Evolutionary conservation across 2,113 vertebrate genomes (phyloP).

Genomic region (Pao palembangensis): DNA sequence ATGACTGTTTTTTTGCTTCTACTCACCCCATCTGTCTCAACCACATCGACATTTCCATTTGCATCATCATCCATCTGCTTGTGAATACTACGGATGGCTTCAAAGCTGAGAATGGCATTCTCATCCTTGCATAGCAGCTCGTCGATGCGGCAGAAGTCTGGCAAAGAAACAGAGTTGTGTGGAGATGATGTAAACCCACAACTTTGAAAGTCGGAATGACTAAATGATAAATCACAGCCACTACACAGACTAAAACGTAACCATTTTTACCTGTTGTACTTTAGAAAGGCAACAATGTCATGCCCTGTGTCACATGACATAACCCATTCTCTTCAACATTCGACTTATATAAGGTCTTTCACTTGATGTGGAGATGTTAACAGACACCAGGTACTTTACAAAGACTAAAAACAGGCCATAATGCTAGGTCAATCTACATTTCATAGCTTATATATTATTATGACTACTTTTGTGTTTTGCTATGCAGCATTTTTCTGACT

Average conservation of each 20-base stretch:
- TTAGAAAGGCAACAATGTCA: neutral
- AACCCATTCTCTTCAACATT: too few relatives aligned
- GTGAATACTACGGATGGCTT: constrained; percentile 92
- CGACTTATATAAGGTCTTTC: constrained; percentile 21
- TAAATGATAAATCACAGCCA: too few relatives aligned
- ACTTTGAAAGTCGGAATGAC: neutral
- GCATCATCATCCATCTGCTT: constrained; percentile 98
- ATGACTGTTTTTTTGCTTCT: neutral
- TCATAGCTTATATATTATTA: neutral
- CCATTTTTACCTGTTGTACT: neutral
- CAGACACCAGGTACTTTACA: neutral
- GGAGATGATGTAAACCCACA: neutral
- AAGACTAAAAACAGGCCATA: neutral
- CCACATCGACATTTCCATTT: constrained; percentile 92
- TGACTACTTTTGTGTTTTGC: neutral
- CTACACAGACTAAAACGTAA: neutral
- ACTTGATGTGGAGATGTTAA: constrained; percentile 17
- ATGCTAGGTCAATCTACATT: neutral
- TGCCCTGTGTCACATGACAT: neutral
- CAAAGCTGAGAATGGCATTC: constrained; percentile 87
- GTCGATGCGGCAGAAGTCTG: constrained; percentile 94
- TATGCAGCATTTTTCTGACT: neutral
- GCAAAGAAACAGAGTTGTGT: constrained; percentile 13
- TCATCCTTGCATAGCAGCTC: constrained; percentile 83
- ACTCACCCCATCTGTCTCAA: constrained; percentile 91